Conservation (phyloP, 1,140 invertebrate species). For the Apis laboriosa region DNA sequence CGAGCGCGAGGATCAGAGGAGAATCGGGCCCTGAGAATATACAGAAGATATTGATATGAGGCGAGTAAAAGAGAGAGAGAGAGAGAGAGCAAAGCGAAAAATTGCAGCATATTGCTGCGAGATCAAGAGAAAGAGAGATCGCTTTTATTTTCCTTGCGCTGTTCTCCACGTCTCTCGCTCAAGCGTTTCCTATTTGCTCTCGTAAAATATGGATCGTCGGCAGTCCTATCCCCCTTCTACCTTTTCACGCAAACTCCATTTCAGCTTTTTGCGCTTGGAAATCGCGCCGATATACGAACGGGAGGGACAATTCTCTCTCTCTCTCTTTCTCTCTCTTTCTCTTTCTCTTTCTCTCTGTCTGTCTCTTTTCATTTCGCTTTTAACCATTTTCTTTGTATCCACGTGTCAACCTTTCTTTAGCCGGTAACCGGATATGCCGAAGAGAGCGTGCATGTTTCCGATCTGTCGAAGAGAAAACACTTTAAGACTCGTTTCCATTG, state of each 20-base stretch:
- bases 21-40: conserved; percentile 15
- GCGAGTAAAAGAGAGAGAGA: neutral
- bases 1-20: conserved; percentile 20
- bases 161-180: conserved; percentile 18
- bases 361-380: conserved; percentile 1
- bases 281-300: conserved; percentile 46
- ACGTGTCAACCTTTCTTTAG: conserved; percentile 14
- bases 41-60: conserved; percentile 45
- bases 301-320: conserved; percentile 12
- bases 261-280: conserved; percentile 46
- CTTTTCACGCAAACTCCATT: conserved; percentile 50
- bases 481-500: neutral
- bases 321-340: too few relatives aligned
- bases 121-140: conserved; percentile 23
- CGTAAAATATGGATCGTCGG: conserved; percentile 52
- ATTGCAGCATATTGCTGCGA: conserved; percentile 37
- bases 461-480: neutral
- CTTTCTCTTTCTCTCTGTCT: neutral
- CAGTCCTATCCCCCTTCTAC: conserved; percentile 28
- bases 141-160: neutral
- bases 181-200: conserved; percentile 52
- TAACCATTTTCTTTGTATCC: conserved; percentile 34
- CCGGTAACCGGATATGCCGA: conserved; percentile 17
- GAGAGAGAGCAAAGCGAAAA: conserved; percentile 15
- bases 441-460: neutral